Evolutionary conservation across 2,797 vertebrate genomes (phyloP), one percentile per base, ranked within the genome.

Genomic region (Poecilia velifera): DNA sequence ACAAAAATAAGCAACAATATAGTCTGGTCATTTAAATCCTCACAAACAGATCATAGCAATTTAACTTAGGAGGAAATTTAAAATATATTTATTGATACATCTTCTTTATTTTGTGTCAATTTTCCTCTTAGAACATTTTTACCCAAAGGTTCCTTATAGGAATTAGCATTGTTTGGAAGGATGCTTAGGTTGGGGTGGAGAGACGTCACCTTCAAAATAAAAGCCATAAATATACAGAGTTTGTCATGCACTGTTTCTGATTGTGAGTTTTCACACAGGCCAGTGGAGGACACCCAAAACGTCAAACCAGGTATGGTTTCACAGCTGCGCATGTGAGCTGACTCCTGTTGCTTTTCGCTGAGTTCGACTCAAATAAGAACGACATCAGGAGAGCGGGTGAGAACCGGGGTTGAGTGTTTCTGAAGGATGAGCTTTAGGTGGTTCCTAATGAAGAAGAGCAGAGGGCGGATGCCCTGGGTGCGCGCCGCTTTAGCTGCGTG

Each of bases 361-460:
- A 70, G 75, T 34, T 72, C n/a, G 4, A 46, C 16, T 9, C 59
- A 13, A 8, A 7, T 3, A 5, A 51, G 71, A 74, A 71, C n/a
- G 46, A 45, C 75, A 6, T 51, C 76, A 75, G 86, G 78, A 87
- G 53, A 86, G 53, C 25, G n/a, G 55, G 22, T 6, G 16, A 1
- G 2, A 62, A 72, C 39, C 68, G 13, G 62, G 64, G 22, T 34
- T 25, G 70, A 66, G 57, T n/a, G 68, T 20, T 79, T 73, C 46
- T 53, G 76, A 8, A 70, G 46, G 34, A 51, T 45, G 73, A 28
- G 59, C 46, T 49, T 1, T 22, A 34, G 81, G 57, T 31, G 68
- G 76, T 86, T 79, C 77, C 76, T 87, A 82, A 89, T 88, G 84
- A 82, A 84, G 79, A 84, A 79, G 66, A 80, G 79, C 83, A 72